A percentile compares a stretch with the other conserved stretches of the same genome.
Evolutionary conservation across 2,888 invertebrate species (phyloP).

Genomic region (Andrena marginata): DNA sequence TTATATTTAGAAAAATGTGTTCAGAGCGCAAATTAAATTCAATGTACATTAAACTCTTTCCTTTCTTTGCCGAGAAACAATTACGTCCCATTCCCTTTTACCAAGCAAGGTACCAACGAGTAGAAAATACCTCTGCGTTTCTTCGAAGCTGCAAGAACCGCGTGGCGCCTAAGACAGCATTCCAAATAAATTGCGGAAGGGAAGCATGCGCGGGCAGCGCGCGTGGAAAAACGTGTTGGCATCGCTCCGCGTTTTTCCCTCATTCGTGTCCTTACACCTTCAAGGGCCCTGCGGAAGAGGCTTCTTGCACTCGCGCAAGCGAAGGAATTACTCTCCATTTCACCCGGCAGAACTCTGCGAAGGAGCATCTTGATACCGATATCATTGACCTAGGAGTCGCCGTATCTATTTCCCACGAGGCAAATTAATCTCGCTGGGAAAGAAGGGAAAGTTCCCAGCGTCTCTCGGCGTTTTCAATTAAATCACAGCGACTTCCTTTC

Average conservation of each 20-base stretch:
- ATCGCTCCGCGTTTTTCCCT: constrained; percentile 42
- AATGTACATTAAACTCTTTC: no score
- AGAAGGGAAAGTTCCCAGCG: no score
- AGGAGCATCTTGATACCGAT: neutral
- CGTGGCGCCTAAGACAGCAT: constrained; percentile 63
- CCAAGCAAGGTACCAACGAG: constrained; percentile 2
- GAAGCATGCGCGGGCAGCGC: constrained; percentile 35
- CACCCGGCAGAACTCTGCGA: neutral
- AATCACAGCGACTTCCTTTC: no score
- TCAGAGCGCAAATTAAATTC: no score
- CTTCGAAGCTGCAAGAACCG: constrained; percentile 23
- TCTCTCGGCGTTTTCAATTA: no score
- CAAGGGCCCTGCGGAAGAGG: neutral
- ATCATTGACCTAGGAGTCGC: no score
- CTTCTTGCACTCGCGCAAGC: neutral
- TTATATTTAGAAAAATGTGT: no score
- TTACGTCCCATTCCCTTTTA: no score
- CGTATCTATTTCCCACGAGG: no score
- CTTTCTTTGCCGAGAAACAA: no score
- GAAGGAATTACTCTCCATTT: neutral
- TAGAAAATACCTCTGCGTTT: constrained; percentile 12
- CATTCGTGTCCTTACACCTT: constrained; percentile 38
- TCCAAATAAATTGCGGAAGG: constrained; percentile 69
- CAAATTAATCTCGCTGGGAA: no score
- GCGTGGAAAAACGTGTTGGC: constrained; percentile 59